phyloP scores from a whole-genome alignment of 2,113 vertebrate genomes.

The Hippocampus mohnikei region DNA sequence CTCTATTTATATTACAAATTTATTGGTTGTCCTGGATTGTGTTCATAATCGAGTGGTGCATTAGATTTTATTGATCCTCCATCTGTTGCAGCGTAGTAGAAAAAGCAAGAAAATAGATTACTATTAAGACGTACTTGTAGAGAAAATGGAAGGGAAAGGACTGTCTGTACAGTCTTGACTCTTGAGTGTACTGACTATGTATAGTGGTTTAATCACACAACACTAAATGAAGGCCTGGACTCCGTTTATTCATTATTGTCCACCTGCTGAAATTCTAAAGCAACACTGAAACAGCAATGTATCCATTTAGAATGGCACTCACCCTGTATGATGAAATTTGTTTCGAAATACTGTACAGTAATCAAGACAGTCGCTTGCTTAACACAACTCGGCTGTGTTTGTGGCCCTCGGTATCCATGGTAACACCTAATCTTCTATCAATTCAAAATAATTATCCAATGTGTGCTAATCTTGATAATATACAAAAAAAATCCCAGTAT shows the following conservation, averaged over 20 bases:
- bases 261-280: background rate
- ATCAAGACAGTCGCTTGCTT: background rate
- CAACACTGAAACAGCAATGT: background rate
- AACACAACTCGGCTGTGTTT: conserved; percentile 31
- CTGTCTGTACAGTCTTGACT: no score
- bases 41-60: no score
- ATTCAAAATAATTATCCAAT: background rate
- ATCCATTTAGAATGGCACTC: conserved; percentile 7
- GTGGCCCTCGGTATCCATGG: conserved; percentile 51
- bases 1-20: no score
- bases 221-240: background rate
- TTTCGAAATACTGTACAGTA: background rate
- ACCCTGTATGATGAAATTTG: background rate
- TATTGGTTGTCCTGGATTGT: no score
- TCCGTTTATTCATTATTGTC: background rate
- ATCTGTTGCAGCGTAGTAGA: no score
- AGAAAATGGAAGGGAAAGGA: no score
- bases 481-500: background rate
- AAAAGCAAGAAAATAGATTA: no score
- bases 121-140: no score
- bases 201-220: background rate
- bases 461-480: no score
- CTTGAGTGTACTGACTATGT: no score
- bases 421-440: conserved; percentile 12
- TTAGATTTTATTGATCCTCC: no score